Evolutionary conservation across 2,888 invertebrate species (phyloP).

Genomic region (Dolichomitus sp.): DNA sequence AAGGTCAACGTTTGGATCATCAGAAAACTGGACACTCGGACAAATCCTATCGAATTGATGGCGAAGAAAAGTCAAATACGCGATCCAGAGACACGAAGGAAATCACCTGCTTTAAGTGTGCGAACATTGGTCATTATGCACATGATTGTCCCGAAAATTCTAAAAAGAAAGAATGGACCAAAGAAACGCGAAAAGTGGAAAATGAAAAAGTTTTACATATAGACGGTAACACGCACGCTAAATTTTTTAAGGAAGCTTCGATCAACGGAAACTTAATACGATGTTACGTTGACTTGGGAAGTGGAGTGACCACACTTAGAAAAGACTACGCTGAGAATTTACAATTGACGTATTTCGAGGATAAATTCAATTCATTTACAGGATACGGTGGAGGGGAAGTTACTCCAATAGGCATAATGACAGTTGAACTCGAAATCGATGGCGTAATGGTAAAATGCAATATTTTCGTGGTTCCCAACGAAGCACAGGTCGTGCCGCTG

Average conservation of each 20-base stretch:
- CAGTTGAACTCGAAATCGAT: constrained; percentile 1
- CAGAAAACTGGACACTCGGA: constrained; percentile 14
- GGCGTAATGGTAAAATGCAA: constrained; percentile 6
- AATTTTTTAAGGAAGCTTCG: constrained; percentile 32
- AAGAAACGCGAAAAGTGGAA: constrained; percentile 6
- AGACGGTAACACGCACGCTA: constrained; percentile 36
- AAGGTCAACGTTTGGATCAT: not conserved
- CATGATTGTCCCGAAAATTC: constrained; percentile 23
- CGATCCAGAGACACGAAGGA: constrained; percentile 1
- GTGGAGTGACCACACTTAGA: constrained; percentile 5
- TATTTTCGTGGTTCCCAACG: constrained; percentile 63
- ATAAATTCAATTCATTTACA: too few species aligned
- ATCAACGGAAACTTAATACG: constrained; percentile 12
- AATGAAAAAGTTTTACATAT: constrained; percentile 18
- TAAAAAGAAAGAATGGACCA: constrained; percentile 18
- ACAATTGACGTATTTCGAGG: constrained; percentile 4
- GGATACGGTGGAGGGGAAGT: constrained; percentile 46
- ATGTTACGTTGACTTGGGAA: constrained; percentile 43
- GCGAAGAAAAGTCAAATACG: not conserved
- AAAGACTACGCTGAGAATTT: constrained; percentile 28
- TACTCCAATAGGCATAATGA: constrained; percentile 12
- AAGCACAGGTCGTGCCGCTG: constrained; percentile 66
- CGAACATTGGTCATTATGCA: constrained; percentile 31
- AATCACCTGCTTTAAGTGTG: constrained; percentile 38
- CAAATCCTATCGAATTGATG: not conserved